Conservation (phyloP, 2,797 vertebrate species). For the Orientallactaga sibirica region DNA sequence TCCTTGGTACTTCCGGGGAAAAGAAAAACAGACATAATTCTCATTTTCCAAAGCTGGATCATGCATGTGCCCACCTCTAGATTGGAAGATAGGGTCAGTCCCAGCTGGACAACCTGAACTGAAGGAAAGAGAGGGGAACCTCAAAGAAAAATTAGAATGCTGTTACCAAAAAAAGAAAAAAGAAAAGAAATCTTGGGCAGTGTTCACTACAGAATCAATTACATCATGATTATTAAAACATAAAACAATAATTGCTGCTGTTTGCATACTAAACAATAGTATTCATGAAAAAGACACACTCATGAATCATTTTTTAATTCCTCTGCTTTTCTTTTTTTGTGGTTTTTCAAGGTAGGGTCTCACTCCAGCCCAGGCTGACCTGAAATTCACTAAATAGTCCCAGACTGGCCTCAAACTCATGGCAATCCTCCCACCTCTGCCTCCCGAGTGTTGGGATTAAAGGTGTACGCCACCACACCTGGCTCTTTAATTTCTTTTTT, state of each 20-base stretch:
- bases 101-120: neutral
- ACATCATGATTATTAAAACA: neutral
- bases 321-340: neutral
- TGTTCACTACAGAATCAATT: neutral
- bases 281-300: neutral
- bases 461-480: too few species aligned
- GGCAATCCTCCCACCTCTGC: too few species aligned
- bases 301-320: neutral
- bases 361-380: too few species aligned
- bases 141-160: neutral
- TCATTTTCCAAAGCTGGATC: neutral
- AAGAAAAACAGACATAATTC: neutral
- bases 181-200: neutral
- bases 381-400: too few species aligned
- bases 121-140: neutral
- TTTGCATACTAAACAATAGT: constrained; percentile 7
- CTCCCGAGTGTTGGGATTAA: too few species aligned
- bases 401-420: too few species aligned
- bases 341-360: too few species aligned
- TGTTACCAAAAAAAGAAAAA: neutral
- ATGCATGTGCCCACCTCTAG: neutral
- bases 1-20: neutral
- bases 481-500: neutral
- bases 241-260: neutral
- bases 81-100: neutral